A percentile compares a stretch with the other conserved stretches of the same genome.
These are phyloP conservation scores for Leptoclinus maculatus DNA, from an alignment of 2,797 vertebrate species.

Conservation along the genomic window DNA sequence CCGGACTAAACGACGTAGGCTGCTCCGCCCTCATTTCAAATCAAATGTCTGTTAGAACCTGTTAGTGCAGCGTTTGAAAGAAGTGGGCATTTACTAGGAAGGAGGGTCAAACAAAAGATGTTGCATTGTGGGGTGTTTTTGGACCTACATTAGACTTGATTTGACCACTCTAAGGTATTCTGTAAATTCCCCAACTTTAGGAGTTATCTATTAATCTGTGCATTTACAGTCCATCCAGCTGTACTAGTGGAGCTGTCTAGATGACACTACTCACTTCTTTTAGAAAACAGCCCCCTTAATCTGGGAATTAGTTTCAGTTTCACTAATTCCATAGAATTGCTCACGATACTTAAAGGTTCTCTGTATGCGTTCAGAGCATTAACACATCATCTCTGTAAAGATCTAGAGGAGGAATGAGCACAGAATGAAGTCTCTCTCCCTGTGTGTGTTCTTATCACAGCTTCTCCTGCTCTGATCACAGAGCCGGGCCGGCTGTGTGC, in stretches of 20 bases:
- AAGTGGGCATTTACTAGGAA: background rate
- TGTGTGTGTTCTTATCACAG: too few relatives aligned
- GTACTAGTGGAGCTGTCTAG: background rate
- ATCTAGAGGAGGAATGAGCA: too few relatives aligned
- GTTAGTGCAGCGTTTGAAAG: background rate
- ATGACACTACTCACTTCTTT: background rate
- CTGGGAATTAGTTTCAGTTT: background rate
- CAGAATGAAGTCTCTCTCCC: too few relatives aligned
- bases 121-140: background rate
- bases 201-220: background rate
- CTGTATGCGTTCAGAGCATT: too few relatives aligned
- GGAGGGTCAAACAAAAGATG: background rate
- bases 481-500: too few relatives aligned
- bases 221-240: background rate
- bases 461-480: too few relatives aligned
- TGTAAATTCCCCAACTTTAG: background rate
- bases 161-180: background rate
- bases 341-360: background rate
- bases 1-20: background rate
- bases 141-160: background rate
- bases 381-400: too few relatives aligned
- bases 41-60: background rate
- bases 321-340: background rate
- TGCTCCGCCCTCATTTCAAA: background rate
- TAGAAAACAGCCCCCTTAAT: background rate